These are phyloP conservation scores for Homalodisca vitripennis DNA, from an alignment of 1,140 invertebrate species.

Conservation along the genomic window DNA sequence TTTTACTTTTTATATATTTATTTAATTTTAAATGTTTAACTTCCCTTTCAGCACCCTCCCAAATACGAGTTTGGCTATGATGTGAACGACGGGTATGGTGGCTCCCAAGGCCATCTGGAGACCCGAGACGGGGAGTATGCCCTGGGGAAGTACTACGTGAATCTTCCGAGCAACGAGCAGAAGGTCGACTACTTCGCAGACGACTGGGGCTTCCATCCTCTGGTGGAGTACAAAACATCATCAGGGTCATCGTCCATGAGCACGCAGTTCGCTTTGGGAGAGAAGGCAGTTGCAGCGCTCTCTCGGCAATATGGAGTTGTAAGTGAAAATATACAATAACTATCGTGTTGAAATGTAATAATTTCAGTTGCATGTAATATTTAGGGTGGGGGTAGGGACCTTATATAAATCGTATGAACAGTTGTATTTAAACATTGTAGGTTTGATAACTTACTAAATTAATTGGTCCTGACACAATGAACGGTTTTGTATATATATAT, in stretches of 20 bases:
- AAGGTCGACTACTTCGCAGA: constrained; percentile 59
- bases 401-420: too few species aligned
- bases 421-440: too few species aligned
- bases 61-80: constrained; percentile 55
- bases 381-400: too few species aligned
- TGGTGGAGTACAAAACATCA: constrained; percentile 52
- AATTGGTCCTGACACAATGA: too few species aligned
- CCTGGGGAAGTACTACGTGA: constrained; percentile 52
- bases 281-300: constrained; percentile 53
- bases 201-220: constrained; percentile 62
- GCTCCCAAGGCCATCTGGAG: constrained; percentile 57
- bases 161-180: constrained; percentile 35
- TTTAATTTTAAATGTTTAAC: neutral
- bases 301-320: constrained; percentile 20
- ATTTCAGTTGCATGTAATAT: too few species aligned
- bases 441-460: too few species aligned
- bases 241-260: constrained; percentile 31
- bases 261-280: constrained; percentile 55
- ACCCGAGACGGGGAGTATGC: constrained; percentile 53
- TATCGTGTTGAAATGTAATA: too few species aligned
- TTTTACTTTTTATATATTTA: too few species aligned
- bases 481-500: too few species aligned
- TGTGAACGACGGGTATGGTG: constrained; percentile 48
- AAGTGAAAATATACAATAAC: too few species aligned
- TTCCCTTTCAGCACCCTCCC: constrained; percentile 51